Evolutionary conservation across 92 coral and sea anemone species (phyloP), one percentile per base, ranked within the genome.

Genomic region (Porites divaricata): DNA sequence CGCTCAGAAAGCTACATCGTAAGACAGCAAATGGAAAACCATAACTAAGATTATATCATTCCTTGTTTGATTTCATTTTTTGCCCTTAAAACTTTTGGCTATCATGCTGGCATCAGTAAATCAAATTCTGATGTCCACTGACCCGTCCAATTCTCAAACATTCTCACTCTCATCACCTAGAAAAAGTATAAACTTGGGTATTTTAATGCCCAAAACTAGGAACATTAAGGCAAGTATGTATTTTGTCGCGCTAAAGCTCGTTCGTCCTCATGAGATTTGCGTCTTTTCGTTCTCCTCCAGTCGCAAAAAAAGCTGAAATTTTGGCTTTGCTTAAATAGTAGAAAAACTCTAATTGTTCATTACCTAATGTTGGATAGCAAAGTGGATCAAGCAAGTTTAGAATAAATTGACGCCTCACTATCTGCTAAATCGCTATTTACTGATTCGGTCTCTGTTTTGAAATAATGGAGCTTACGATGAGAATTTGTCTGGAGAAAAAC

Each of bases 1-100:
- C 83, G 73, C 73, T 81, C 59, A 79, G 91, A 14, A 93, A 80
- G 76, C 81, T 73, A 21, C 76, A 70, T 61, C 81, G 73, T 45
- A 85, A 80, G 22, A 63, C 80, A 67, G 49, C 73, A 45, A 81
- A 83, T 70, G 83, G 72, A 7, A 52, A 56, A 69, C 65, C 67
- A 17, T 67, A 13, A 67, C 67, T 8, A 25, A 8, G 6, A 3
- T 2, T 21, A 2, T 63, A 21, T 13, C 22, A 15, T 50, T 49
- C 28, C 49, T 78, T 14, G 26, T 2, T 48, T 49, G 54, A 25
- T 5, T 75, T 67, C 26, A 56, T 9, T 64, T 45, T 17, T 54
- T 54, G 16, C 59, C 59, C 3, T 54, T 15, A 54, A 9, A 11
- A 9, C 2, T 54, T 12, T 11, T 54, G 59, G 2, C 16, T 15